Base-by-base conservation (phyloP, 1,140 invertebrate genomes). In the Bombyx mandarina region DNA sequence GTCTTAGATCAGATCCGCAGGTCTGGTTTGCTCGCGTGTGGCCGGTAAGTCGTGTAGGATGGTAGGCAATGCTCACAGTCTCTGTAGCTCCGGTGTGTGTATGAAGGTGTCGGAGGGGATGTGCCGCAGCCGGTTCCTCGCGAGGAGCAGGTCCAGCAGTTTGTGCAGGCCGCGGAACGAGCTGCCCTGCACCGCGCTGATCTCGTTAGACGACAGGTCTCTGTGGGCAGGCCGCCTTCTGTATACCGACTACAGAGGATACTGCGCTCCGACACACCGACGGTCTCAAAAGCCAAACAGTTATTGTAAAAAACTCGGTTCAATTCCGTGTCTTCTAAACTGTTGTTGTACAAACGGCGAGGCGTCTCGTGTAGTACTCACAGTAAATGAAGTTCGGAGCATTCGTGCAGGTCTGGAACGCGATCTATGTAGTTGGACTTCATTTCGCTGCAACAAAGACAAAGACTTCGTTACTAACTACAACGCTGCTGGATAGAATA, bases 201-300 rank as follows among this genome's bases (percentile, higher is more conserved):
- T 95, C 67, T 89, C 84, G 88, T 99, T 99, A 74, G 92, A 93
- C 26, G 95, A 93, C 79, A 98, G 89, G 88, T 98, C 95, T 75
- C 97, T 98, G 88, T 45, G 22, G n/a, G n/a, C 3, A 50, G 26
- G 5, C 5, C 26, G 26, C 26, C 26, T 35, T n/a, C n/a, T n/a
- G n/a, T n/a, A n/a, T 35, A 35, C 4, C 4, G 4, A 2, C 26
- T 35, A 35, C 26, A 2, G 26, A 35, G 26, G 26, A 35, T 4
- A 35, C 26, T 35, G 26, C 26, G 4, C 26, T n/a, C n/a, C n/a
- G n/a, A n/a, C n/a, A n/a, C n/a, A n/a, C n/a, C n/a, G n/a, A 4
- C 26, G 4, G 1, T 4, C 26, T 35, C 26, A 35, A 35, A 1
- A 4, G 26, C 1, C 26, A 35, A 35, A 35, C n/a, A 35, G 26